Evolutionary conservation across 2,888 invertebrate genomes (phyloP).

Genomic region (Cryptocheilus praepositus): DNA sequence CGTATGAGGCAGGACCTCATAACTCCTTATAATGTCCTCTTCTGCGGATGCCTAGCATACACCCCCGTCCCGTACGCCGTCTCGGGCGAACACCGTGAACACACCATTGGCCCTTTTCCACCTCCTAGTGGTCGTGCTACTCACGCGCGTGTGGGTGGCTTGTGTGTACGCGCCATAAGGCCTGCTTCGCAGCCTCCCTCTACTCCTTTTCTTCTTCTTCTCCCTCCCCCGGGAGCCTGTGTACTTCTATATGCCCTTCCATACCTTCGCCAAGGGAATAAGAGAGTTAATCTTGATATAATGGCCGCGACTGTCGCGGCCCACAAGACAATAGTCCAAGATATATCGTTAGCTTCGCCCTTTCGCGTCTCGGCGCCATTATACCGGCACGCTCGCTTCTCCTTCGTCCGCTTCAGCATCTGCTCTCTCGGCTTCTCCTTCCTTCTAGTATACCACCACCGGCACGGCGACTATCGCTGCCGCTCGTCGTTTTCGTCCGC

Average conservation of each 20-base stretch:
- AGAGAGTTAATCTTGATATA: conserved; percentile 74
- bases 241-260: conserved; percentile 61
- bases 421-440: conserved; percentile 19
- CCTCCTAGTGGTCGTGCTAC: conserved; percentile 2
- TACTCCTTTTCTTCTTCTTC: conserved; percentile 14
- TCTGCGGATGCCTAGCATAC: conserved; percentile 72
- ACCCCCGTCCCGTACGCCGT: conserved; percentile 68
- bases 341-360: conserved; percentile 72
- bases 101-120: conserved; percentile 49
- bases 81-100: conserved; percentile 59
- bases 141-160: conserved; percentile 49
- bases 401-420: conserved; percentile 35
- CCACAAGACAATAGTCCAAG: conserved; percentile 73
- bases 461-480: background rate
- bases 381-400: conserved; percentile 61
- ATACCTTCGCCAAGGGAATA: conserved; percentile 64
- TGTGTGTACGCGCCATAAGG: conserved; percentile 62
- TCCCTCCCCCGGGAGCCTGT: conserved; percentile 55
- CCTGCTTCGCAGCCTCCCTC: conserved; percentile 49
- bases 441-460: conserved; percentile 7
- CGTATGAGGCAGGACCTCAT: conserved; percentile 74
- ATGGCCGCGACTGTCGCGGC: conserved; percentile 74
- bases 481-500: background rate
- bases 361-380: conserved; percentile 65
- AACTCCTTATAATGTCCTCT: conserved; percentile 74